Conservation (phyloP, 2,113 vertebrate species). For the Mystacornis crossleyi region DNA sequence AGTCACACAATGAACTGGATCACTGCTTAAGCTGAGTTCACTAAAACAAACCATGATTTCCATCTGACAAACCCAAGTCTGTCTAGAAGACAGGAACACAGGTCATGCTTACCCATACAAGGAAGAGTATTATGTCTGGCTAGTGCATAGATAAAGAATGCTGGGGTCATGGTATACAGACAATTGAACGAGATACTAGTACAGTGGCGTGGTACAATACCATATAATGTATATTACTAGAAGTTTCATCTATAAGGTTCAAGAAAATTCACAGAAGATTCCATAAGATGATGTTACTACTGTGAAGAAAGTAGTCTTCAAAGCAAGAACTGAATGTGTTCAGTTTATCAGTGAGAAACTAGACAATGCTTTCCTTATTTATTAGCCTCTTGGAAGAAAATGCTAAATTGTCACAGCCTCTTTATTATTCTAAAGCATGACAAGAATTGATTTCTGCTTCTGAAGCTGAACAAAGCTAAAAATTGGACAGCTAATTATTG, state of each 20-base stretch:
- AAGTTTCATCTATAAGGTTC: background rate
- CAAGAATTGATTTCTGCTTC: background rate
- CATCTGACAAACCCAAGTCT: background rate
- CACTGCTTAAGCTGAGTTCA: background rate
- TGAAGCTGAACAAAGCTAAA: background rate
- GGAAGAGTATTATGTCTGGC: background rate
- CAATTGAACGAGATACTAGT: background rate
- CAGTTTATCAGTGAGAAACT: background rate
- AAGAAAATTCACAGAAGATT: background rate
- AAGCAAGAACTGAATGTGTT: background rate
- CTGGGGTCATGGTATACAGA: background rate
- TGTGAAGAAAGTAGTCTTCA: background rate
- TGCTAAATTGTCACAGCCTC: background rate
- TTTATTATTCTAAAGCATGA: background rate
- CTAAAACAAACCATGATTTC: background rate
- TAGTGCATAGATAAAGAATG: background rate
- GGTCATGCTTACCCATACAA: background rate
- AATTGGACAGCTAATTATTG: background rate
- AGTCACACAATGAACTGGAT: background rate
- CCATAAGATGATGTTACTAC: background rate
- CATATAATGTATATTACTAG: background rate
- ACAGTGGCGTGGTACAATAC: rapidly evolving
- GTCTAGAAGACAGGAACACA: background rate
- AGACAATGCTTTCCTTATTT: background rate
- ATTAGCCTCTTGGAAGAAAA: background rate